Base-by-base conservation (phyloP, 2,888 invertebrate species). In the Corbicula japonica region DNA sequence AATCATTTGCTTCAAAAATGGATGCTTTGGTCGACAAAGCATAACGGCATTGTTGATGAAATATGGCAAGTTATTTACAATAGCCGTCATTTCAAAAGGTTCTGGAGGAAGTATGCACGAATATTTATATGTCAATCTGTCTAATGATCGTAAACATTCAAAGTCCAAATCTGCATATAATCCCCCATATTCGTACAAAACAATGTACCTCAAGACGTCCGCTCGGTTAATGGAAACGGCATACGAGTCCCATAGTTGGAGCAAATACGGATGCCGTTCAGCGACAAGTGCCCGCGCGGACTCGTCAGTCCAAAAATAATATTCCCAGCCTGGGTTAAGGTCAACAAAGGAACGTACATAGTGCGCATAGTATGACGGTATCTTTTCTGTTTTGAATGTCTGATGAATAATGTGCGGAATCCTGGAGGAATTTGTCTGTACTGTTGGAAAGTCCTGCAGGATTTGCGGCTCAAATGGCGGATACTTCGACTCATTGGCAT, bases 241-340 rank as follows among this genome's bases (percentile, higher is more conserved):
- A 76, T 90, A 91, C 18, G 75, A 80, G 62, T 89, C 85, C 68
- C 76, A 91, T 5, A 86, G 80, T 1, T 63, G 34, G n/a, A 89
- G 65, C 44, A 87, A 84, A 48, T 79, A 54, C 3, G 91, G 87
- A 72, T 88, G 90, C 30, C 85, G 81, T 1, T 83, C 80, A 1
- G 61, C 70, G 26, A 92, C 83, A 8, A 91, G 77, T 28, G 72
- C 50, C 23, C 87, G 69, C 4, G 89, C 89, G 56, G 86, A 88
- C 8, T 85, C 83, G 56, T 90, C 88, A 8, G 90, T 91, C 92
- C 92, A 92, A 34, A 92, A 80, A 87, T 89, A 90, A 84, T 91
- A 91, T 34, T 89, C 86, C 91, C 90, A 91, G 35, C 84, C 86
- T 5, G 90, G 91, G 65, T 92, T 85, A 32, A 84, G 60, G 5